Conservation (phyloP, 2,113 vertebrate genomes). For the Eptesicus fuscus region DNA sequence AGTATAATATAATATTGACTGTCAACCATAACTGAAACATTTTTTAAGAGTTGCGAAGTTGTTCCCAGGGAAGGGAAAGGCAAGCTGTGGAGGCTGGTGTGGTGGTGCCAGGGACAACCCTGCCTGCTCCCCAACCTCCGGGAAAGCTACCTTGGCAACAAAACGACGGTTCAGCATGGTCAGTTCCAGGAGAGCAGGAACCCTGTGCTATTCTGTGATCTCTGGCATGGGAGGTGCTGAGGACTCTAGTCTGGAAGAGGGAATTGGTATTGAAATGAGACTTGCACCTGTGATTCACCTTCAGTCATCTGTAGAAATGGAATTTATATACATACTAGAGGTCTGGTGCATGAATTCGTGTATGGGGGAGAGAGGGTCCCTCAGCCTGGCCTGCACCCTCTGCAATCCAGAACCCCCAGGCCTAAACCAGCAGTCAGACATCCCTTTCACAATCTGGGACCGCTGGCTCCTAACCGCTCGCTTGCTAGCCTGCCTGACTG, state of each 20-base stretch:
- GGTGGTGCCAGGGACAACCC: accelerated
- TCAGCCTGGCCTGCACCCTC: too few species aligned
- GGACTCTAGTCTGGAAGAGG: neutral
- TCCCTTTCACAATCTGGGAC: too few species aligned
- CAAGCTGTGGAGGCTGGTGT: accelerated
- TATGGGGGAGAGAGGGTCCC: too few species aligned
- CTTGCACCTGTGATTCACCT: accelerated
- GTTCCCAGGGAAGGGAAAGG: neutral
- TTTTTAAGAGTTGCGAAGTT: neutral
- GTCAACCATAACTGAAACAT: neutral
- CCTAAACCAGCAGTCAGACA: too few species aligned
- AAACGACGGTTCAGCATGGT: accelerated
- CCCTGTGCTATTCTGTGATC: accelerated
- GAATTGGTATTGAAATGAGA: neutral
- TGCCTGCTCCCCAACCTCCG: accelerated
- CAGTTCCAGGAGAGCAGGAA: neutral
- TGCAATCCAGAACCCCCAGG: too few species aligned
- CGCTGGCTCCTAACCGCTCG: too few species aligned
- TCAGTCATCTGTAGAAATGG: neutral
- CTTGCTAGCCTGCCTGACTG: too few species aligned
- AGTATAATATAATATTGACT: neutral
- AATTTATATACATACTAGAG: too few species aligned
- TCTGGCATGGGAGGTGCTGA: neutral
- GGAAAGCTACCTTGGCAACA: neutral
- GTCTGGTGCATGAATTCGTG: too few species aligned